Evolutionary conservation across 2,797 vertebrate species (phyloP).

Genomic region (Anomalospiza imberbis): DNA sequence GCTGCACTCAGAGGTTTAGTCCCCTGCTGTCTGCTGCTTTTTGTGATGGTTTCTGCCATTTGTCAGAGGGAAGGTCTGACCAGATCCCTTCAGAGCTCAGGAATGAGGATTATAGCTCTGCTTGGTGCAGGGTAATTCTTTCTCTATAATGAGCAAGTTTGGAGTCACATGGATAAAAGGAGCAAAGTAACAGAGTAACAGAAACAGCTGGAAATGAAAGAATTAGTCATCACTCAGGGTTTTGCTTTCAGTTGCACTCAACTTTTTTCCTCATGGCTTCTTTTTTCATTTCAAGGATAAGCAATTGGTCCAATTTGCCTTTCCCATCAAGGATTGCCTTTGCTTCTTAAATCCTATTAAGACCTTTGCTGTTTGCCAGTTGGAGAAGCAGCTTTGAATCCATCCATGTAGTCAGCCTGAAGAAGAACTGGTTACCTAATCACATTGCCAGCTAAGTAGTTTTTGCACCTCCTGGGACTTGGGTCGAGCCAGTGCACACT

Average conservation of each 20-base stretch:
- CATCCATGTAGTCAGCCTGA: background rate
- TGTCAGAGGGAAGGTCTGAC: background rate
- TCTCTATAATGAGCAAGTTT: background rate
- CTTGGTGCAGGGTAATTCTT: background rate
- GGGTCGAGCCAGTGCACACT: background rate
- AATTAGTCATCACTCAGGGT: background rate
- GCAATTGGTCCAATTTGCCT: background rate
- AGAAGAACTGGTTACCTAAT: background rate
- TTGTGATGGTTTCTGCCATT: background rate
- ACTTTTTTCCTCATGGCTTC: background rate
- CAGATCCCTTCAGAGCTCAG: background rate
- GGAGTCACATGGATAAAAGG: background rate
- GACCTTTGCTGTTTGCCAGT: background rate
- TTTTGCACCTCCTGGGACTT: background rate
- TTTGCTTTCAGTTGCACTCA: background rate
- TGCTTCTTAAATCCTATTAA: background rate
- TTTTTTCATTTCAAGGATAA: background rate
- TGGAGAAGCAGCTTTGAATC: background rate
- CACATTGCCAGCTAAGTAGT: background rate
- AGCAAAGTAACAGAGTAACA: background rate
- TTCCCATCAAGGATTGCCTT: background rate
- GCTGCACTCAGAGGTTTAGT: background rate
- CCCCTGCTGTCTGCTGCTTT: background rate
- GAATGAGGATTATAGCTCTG: background rate
- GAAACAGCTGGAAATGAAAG: constrained; percentile 1